phyloP scores from a whole-genome alignment of 1,140 invertebrate genomes.

The Phthorimaea operculella region DNA sequence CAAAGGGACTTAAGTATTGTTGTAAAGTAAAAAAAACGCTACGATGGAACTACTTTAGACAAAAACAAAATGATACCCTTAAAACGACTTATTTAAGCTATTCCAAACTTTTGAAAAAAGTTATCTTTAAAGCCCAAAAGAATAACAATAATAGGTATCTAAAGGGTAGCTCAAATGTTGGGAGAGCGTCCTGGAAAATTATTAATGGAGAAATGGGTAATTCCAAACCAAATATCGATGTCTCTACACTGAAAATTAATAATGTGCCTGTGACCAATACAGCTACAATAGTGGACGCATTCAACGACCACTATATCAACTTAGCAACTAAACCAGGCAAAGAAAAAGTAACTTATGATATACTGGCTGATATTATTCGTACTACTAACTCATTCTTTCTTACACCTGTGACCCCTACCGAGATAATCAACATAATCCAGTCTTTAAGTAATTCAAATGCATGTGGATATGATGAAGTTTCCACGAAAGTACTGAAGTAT shows the following conservation, averaged over 20 bases:
- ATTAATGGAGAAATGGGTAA: slow-evolving; percentile 2
- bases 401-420: neutral
- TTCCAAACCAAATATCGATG: neutral
- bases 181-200: slow-evolving; percentile 4
- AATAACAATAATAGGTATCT: slow-evolving; percentile 3
- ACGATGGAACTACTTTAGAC: neutral
- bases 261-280: neutral
- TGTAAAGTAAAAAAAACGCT: neutral
- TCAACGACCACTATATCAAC: slow-evolving; percentile 10
- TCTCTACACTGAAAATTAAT: neutral
- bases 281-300: neutral
- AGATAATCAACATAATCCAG: neutral
- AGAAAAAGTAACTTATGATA: neutral
- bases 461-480: slow-evolving; percentile 4
- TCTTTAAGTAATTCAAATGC: slow-evolving; percentile 6
- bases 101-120: slow-evolving; percentile 5
- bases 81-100: slow-evolving; percentile 15
- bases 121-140: slow-evolving; percentile 1
- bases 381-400: neutral
- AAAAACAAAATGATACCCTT: neutral
- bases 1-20: neutral
- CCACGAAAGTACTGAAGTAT: slow-evolving; percentile 2
- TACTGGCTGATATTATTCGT: neutral
- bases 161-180: neutral
- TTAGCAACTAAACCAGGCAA: neutral